Conservation (phyloP, 2,888 invertebrate species). For the Ferrisia virgata region DNA sequence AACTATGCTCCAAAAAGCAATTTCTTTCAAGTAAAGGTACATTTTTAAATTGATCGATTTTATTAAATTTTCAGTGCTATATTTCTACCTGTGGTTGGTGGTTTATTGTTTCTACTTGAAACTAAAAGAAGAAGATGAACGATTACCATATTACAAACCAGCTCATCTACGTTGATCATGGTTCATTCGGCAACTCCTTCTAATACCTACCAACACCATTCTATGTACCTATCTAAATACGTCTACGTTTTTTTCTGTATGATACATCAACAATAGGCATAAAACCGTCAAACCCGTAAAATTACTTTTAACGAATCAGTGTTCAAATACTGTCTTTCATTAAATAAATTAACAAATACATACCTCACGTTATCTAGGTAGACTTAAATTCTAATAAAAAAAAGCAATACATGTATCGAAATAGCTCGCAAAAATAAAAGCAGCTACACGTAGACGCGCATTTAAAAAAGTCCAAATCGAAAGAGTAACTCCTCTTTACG, state of each 20-base stretch:
- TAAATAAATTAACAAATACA: too few relatives aligned
- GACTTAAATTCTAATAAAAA: neutral
- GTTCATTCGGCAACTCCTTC: neutral
- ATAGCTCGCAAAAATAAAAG: neutral
- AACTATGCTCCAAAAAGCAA: too few relatives aligned
- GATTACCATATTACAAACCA: conserved; percentile 71
- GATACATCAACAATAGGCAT: neutral
- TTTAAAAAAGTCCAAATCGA: neutral
- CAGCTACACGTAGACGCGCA: neutral
- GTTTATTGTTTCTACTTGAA: conserved; percentile 78
- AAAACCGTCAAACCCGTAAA: neutral
- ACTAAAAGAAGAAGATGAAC: conserved; percentile 66
- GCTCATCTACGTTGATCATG: conserved; percentile 57
- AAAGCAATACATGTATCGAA: neutral
- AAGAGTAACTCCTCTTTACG: neutral
- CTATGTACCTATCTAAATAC: neutral
- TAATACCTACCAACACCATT: neutral
- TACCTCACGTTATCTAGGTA: too few relatives aligned
- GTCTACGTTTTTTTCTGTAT: neutral
- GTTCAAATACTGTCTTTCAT: too few relatives aligned
- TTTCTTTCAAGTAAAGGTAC: neutral
- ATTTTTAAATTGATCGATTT: too few relatives aligned
- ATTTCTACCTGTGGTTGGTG: conserved; percentile 78
- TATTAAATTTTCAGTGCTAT: conserved; percentile 62
- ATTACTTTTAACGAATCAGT: too few relatives aligned